Evolutionary conservation across 2,797 vertebrate species (phyloP), one percentile per base, ranked within the genome.

Genomic region (Bradypus variegatus): DNA sequence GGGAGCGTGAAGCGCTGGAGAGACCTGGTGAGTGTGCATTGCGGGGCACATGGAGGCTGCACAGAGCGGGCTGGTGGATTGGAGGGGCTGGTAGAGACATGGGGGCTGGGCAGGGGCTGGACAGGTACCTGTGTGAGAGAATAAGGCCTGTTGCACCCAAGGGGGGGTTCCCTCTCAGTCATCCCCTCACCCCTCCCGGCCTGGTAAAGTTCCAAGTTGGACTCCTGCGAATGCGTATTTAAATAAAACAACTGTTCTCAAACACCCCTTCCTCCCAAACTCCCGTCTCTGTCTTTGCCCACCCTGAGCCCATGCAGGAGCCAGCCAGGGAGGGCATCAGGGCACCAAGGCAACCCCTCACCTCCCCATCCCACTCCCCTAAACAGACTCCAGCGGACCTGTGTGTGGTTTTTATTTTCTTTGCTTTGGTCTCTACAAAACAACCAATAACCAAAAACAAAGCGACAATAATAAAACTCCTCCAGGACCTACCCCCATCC

Each of bases 381-480:
- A 7, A 64, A 92, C 10, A 86, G 53, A 5, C 8, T 67, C 85
- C 76, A 38, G 0, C 13, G 5, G 81, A 79, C 90, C 73, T 78
- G 33, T 95, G 96, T 97, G 95, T 96, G 79, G 92, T 91, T 97
- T 98, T 97, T 98, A 97, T 98, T 96, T 88, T 96, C 93, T 97
- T 97, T 97, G 97, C 97, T 98, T 98, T 97, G 97, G 97, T 98
- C 96, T 97, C 97, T 98, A 98, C 97, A 98, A 98, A 97, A 97
- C 58, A 97, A 97, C 97, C 96, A 94, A 96, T 93, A 96, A 95
- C 95, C 94, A 92, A 96, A 95, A 94, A 96, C 96, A 96, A 96
- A 97, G 97, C 96, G 53, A 95, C 91, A 84, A 92, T 97, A 97
- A 97, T 97, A 97, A 97, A 97, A 96, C 96, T 96, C 96, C 85